These are phyloP conservation scores for Carabus problematicus DNA, from an alignment of 2,888 invertebrate species.

Conservation along the genomic window DNA sequence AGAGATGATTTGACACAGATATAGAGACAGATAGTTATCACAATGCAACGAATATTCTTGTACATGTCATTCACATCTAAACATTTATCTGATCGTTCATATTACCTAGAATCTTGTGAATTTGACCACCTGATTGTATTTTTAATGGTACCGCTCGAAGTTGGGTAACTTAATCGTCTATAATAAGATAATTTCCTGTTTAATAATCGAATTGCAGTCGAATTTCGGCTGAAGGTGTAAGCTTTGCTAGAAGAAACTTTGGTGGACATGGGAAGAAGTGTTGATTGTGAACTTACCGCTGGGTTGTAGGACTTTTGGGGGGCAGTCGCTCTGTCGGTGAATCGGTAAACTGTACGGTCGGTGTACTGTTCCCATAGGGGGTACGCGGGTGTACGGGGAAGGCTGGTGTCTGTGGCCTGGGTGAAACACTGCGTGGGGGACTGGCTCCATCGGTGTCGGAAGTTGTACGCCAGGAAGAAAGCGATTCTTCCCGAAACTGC, in stretches of 20 bases:
- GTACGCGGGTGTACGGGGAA: conserved; percentile 93
- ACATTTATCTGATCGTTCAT: not conserved
- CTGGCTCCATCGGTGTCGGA: conserved; percentile 64
- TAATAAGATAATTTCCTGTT: conserved; percentile 46
- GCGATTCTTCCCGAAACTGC: conserved; percentile 69
- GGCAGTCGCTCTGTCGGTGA: conserved; percentile 70
- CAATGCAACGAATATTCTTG: no score
- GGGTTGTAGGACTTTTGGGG: conserved; percentile 81
- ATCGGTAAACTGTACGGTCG: conserved; percentile 63
- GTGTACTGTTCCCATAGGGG: conserved; percentile 81
- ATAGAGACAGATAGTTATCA: no score
- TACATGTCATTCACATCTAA: no score
- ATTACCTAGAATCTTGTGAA: conserved; percentile 57
- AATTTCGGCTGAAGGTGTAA: conserved; percentile 5
- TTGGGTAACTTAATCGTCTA: conserved; percentile 59
- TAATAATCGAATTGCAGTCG: conserved; percentile 10
- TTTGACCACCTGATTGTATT: conserved; percentile 56
- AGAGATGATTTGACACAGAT: no score
- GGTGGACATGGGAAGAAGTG: conserved; percentile 11
- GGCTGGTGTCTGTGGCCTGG: conserved; percentile 87
- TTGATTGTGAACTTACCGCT: conserved; percentile 63
- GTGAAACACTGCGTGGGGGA: conserved; percentile 63
- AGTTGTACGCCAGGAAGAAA: conserved; percentile 71
- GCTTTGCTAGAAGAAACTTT: conserved; percentile 36
- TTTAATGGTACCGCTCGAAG: conserved; percentile 50